A percentile compares a stretch with the other conserved stretches of the same genome.
These are phyloP conservation scores for Actenoides lindsayi DNA, from an alignment of 2,113 vertebrate species.

Conservation along the genomic window DNA sequence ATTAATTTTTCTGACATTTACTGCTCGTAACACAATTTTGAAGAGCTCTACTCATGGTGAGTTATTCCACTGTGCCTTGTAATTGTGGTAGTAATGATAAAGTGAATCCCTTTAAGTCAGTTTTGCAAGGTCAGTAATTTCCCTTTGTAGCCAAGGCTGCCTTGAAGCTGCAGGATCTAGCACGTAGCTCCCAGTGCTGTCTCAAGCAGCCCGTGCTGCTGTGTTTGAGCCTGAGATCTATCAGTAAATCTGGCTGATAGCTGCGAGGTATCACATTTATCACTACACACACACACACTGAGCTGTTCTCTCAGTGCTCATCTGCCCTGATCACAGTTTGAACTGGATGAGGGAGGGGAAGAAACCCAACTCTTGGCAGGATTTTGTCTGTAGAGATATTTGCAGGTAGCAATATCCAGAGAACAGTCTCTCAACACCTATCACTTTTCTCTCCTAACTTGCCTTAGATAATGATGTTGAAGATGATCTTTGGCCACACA, in stretches of 20 bases:
- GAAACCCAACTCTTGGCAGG: neutral
- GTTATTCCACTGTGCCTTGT: neutral
- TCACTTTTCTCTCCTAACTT: neutral
- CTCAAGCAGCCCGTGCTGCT: neutral
- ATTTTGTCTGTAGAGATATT: neutral
- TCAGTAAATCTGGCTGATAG: neutral
- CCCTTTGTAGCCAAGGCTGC: neutral
- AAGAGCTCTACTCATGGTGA: neutral
- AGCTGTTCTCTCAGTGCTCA: neutral
- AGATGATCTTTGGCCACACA: slow-evolving; percentile 82
- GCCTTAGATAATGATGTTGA: slow-evolving; percentile 87
- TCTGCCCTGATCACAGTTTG: neutral
- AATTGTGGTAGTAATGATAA: neutral
- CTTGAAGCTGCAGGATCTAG: too few species aligned
- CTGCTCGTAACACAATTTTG: neutral
- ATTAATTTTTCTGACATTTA: neutral
- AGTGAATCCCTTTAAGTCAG: neutral
- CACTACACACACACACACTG: neutral
- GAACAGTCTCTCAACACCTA: fast-evolving
- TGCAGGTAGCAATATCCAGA: fast-evolving
- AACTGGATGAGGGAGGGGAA: neutral
- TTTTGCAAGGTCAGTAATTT: neutral
- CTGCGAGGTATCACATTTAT: neutral
- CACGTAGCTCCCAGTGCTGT: too few species aligned
- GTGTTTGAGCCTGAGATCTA: neutral